Percentiles rank a stretch among this genome's conserved stretches.
phyloP scores from a whole-genome alignment of 2,888 invertebrate genomes.

The Thereva unica region DNA sequence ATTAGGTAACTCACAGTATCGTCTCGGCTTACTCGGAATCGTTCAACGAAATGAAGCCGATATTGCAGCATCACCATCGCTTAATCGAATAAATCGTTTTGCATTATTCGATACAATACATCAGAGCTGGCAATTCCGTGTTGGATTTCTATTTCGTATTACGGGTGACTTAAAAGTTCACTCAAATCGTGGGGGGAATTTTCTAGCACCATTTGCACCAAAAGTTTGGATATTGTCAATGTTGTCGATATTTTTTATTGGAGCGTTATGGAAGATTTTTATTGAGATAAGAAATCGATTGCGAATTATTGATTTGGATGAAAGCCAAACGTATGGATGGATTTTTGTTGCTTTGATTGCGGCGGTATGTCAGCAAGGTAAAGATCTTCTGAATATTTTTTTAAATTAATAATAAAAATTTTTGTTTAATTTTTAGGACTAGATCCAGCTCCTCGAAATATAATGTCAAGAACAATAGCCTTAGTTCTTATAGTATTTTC shows the following conservation, averaged over 20 bases:
- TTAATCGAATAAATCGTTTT: conserved; percentile 53
- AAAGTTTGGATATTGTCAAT: conserved; percentile 49
- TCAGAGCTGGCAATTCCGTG: conserved; percentile 54
- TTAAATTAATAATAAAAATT: conserved; percentile 6
- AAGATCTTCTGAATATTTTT: neutral
- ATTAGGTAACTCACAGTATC: conserved; percentile 50
- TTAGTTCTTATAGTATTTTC: conserved; percentile 50
- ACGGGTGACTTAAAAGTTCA: conserved; percentile 50
- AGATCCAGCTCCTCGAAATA: conserved; percentile 48
- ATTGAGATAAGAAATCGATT: neutral
- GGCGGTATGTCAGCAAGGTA: conserved; percentile 52
- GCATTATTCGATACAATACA: conserved; percentile 54
- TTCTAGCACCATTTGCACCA: conserved; percentile 52
- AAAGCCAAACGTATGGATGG: conserved; percentile 19
- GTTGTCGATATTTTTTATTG: conserved; percentile 45
- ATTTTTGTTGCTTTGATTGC: conserved; percentile 48
- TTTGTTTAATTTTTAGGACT: conserved; percentile 45
- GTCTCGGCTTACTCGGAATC: conserved; percentile 53
- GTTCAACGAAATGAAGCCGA: conserved; percentile 54
- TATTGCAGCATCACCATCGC: conserved; percentile 53
- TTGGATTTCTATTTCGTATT: conserved; percentile 53
- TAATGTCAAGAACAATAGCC: conserved; percentile 49
- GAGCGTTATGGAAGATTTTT: conserved; percentile 46
- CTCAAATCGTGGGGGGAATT: conserved; percentile 48
- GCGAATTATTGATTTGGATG: neutral